These are phyloP conservation scores for Ceriagrion tenellum DNA, from an alignment of 2,888 invertebrate species.

Conservation along the genomic window DNA sequence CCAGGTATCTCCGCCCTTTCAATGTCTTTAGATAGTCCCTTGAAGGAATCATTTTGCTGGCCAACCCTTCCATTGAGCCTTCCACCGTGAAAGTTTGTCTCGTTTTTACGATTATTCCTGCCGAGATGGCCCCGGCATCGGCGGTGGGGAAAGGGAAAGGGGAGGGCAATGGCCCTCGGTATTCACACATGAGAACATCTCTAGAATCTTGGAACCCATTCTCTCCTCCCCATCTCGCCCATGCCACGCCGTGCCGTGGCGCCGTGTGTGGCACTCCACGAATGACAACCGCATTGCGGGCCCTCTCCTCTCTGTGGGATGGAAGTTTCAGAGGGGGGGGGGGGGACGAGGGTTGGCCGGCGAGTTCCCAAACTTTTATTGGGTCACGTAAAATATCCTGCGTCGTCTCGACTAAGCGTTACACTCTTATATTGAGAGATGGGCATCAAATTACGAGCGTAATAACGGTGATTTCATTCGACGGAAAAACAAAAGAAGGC, in stretches of 20 bases:
- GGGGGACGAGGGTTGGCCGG: background rate
- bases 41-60: background rate
- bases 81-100: background rate
- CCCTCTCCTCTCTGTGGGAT: background rate
- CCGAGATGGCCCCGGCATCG: background rate
- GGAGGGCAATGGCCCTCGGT: background rate
- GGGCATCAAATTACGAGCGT: background rate
- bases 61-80: background rate
- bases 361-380: background rate
- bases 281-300: background rate
- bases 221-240: background rate
- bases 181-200: background rate
- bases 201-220: background rate
- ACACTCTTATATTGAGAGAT: background rate
- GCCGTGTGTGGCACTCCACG: no score
- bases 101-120: background rate
- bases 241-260: no score
- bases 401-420: background rate
- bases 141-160: background rate
- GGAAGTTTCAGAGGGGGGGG: background rate
- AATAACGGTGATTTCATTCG: background rate
- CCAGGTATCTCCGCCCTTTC: no score
- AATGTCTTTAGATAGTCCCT: background rate
- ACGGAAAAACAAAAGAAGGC: no score
- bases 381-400: background rate